These are phyloP conservation scores for Saccostrea glomerata DNA, from an alignment of 1,140 invertebrate species.

Conservation along the genomic window DNA sequence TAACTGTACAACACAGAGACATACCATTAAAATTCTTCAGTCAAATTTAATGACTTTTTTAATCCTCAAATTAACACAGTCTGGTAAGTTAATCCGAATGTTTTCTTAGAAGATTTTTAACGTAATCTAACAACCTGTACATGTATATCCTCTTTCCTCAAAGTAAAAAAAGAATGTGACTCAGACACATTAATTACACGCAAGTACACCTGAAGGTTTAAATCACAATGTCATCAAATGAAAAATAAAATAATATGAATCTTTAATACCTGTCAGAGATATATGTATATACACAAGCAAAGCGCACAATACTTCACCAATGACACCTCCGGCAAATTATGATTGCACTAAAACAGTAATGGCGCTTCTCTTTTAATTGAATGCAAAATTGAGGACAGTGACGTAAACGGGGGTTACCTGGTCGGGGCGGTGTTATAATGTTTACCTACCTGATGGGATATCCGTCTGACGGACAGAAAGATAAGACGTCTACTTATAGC, in stretches of 20 bases:
- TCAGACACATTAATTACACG: constrained; percentile 31
- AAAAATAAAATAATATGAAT: not conserved
- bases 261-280: constrained; percentile 11
- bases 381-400: not conserved
- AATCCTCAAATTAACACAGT: constrained; percentile 26
- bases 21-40: not conserved
- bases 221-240: constrained; percentile 24
- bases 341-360: not conserved
- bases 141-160: not conserved
- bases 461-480: constrained; percentile 10
- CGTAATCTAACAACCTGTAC: not conserved
- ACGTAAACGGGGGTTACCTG: constrained; percentile 19
- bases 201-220: constrained; percentile 20
- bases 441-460: constrained; percentile 20
- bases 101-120: not conserved
- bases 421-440: not conserved
- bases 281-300: not conserved
- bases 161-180: constrained; percentile 22
- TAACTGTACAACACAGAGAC: constrained; percentile 3
- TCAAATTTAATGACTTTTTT: not conserved
- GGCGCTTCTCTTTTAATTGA: not conserved
- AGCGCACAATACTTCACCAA: not conserved
- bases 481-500: not conserved
- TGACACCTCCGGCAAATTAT: constrained; percentile 30
- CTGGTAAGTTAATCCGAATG: not conserved